Evolutionary conservation across 2,888 invertebrate species (phyloP), one percentile per base, ranked within the genome.

Genomic region (Rutpela maculata): DNA sequence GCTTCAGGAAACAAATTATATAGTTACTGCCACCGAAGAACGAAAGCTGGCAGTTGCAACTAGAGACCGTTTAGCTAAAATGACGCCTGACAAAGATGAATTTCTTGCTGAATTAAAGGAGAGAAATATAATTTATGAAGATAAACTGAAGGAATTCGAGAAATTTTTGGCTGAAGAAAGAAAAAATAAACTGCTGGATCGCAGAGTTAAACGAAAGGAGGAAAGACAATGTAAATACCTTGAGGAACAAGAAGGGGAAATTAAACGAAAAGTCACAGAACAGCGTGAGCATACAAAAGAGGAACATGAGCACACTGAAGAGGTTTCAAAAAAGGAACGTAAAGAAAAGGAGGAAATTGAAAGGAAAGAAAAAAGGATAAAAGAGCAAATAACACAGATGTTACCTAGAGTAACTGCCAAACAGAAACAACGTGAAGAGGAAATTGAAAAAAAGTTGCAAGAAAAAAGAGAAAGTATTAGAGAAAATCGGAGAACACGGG

Each of bases 1-100:
- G 85, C 94, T 95, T 79, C 96, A 97, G 87, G 98, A 99, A 89
- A 92, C 93, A 78, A 95, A 97, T 83, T 92, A 96, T 69, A 97
- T 98, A 77, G 93, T 94, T 65, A 93, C 94, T 76, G 93, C 96
- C 0, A 94, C 96, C 78, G 94, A 96, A 88, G 93, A 95, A 81
- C 93, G 97, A 0, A 92, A 95, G 77, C 92, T 95, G 80, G 96
- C 97, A 81, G 95, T 98, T 1, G 93, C 95, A 0, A 96, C 97
- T 10, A 92, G 95, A 9, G 94, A 94, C 80, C 93, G 98, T 0
- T 91, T 98, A 84, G 90, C 91, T 31, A 93, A 96, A 74, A 98
- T 99, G 96, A 93, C 93, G 84, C 91, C 91, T 0, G 96, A 98
- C 70, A 94, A 95, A 80, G 95, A 96, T 81, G 91, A 90, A 63